Evolutionary conservation across 2,797 vertebrate genomes (phyloP), one percentile per base, ranked within the genome.

Genomic region (Pelobates cultripes): DNA sequence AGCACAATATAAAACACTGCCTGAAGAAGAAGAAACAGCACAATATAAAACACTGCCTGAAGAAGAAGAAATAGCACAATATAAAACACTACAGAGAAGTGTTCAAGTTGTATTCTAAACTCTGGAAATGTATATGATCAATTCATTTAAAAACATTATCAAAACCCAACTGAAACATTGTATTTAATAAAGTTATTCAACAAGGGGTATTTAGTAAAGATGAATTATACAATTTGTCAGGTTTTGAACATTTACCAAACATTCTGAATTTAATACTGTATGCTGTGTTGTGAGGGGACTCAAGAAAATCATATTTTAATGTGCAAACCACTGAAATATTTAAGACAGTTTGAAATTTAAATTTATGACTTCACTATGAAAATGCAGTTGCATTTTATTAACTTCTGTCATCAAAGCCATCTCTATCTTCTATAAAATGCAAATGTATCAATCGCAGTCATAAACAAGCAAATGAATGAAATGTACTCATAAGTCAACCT

Each of bases 301-400:
- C 47, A 43, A 61, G 76, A 40, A 74, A 61, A 78, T 73, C 68
- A 73, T 10, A 43, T 69, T 83, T 78, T 83, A 70, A 63, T 78
- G 60, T 70, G 73, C 42, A 74, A 74, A 78, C 64, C 74, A 70
- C 81, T 78, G 76, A 82, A 78, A 74, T 83, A 78, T 73, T 78
- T 83, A 73, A 61, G 51, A 45, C 53, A 61, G 40, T 70, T 74
- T 83, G 43, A 74, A 61, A 61, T 78, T 73, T 77, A 83, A 74
- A 83, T 78, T 55, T 75, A 83, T 64, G 45, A 70, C 64, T 78
- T 78, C 4, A 61, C 76, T 83, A 70, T 83, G 73, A 83, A 83
- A 78, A 75, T 79, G 5, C 44, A 75, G 53, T 83, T 83, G 40
- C 42, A 63, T 75, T 75, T 64, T 83, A 83, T 70, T 70, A 78